Evolutionary conservation across 2,113 vertebrate species (phyloP).

Genomic region (Erythrocebus patas): DNA sequence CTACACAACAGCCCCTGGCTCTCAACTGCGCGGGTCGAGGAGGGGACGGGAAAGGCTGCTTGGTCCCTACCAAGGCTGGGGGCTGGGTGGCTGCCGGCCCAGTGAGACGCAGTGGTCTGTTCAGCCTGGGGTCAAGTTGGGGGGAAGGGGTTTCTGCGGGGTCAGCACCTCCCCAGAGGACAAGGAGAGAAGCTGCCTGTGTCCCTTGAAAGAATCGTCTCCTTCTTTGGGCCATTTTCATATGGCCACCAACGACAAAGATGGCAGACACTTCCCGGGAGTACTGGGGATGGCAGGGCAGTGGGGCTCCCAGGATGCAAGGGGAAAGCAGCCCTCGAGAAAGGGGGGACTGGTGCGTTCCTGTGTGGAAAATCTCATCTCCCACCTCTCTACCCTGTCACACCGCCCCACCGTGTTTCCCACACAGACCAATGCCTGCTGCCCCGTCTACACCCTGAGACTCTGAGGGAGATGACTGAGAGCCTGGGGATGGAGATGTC

Average conservation of each 20-base stretch:
- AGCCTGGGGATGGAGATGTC: constrained; percentile 37
- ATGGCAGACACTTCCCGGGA: not conserved
- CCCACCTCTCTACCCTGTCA: not conserved
- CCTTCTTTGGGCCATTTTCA: not conserved
- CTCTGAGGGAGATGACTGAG: not conserved
- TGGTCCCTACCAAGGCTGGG: not conserved
- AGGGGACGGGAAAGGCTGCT: not conserved
- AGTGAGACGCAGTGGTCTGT: not conserved
- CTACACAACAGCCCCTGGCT: constrained; percentile 56
- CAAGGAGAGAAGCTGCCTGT: not conserved
- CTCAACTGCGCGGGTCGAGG: constrained; percentile 48
- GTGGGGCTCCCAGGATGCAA: not conserved
- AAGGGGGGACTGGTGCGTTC: not conserved
- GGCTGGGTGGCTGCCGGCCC: not conserved
- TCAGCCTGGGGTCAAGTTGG: not conserved
- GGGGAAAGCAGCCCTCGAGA: not conserved
- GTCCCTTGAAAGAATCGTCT: not conserved
- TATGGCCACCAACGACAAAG: not conserved
- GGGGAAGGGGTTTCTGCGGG: not conserved
- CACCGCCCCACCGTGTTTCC: not conserved
- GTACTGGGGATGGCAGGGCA: not conserved
- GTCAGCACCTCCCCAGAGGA: not conserved
- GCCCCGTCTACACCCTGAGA: constrained; percentile 4
- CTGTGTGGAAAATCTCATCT: not conserved
- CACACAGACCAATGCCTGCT: not conserved